Percentiles rank a stretch among this genome's conserved stretches.
Evolutionary conservation across 2,113 vertebrate species (phyloP).

Genomic region (Pygoscelis antarcticus): DNA sequence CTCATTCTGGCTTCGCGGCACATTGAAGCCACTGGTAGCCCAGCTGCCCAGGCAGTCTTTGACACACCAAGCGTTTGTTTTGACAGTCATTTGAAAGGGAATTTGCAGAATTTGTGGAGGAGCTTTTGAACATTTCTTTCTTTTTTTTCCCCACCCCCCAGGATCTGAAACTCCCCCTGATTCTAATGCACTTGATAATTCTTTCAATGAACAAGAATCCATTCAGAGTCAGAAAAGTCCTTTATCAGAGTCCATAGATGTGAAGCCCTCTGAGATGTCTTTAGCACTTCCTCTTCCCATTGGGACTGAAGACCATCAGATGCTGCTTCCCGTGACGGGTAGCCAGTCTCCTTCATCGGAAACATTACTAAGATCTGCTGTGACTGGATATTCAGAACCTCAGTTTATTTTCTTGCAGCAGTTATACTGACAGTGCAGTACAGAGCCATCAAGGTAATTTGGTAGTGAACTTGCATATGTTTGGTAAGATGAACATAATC

Average conservation of each 20-base stretch:
- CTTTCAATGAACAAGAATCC: constrained; percentile 74
- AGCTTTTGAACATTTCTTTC: not conserved
- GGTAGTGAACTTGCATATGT: not conserved
- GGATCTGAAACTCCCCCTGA: constrained; percentile 74
- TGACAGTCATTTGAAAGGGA: not conserved
- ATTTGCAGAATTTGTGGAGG: not conserved
- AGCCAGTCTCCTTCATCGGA: constrained; percentile 77
- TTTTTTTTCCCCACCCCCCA: not conserved
- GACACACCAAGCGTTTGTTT: not conserved
- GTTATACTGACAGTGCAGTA: constrained; percentile 73
- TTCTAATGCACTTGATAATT: constrained; percentile 58
- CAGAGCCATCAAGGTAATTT: not conserved
- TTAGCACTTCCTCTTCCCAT: constrained; percentile 78
- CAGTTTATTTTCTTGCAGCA: constrained; percentile 85
- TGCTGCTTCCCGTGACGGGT: constrained; percentile 78
- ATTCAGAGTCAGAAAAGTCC: constrained; percentile 76
- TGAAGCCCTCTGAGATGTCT: constrained; percentile 80
- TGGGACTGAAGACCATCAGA: constrained; percentile 79
- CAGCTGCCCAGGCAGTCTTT: not conserved
- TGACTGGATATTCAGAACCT: constrained; percentile 80
- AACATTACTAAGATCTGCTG: constrained; percentile 71
- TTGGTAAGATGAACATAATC: constrained; percentile 51
- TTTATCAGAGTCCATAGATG: constrained; percentile 74
- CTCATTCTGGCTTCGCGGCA: not conserved
- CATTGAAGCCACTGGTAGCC: not conserved